Evolutionary conservation across 1,140 invertebrate species (phyloP), one percentile per base, ranked within the genome.

Genomic region (Argopecten irradians): DNA sequence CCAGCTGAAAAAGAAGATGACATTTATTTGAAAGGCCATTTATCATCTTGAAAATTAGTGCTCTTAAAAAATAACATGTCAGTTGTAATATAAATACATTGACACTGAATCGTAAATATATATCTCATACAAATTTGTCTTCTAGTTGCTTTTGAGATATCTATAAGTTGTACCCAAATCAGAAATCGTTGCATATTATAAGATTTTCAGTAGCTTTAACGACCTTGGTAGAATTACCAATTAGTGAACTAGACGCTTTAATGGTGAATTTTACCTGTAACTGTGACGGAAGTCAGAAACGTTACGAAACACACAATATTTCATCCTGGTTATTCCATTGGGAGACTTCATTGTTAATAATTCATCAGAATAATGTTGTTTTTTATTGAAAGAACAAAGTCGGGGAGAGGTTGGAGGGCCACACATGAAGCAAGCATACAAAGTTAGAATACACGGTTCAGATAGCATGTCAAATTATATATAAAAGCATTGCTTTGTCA

Each of bases 1-100:
- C 55, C 55, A 28, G 55, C n/a, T 71, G 55, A 71, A 71, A 71
- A 71, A 28, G 55, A 7, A 71, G 55, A 71, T 71, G 55, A 71
- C 55, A 71, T 71, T 71, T 16, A 71, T 71, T 71, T 71, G 55
- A 71, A 71, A 71, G 55, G 55, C 55, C 55, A 71, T 71, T 71
- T n/a, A 71, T 71, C 55, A 71, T 71, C 28, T 71, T 71, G 55
- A 71, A 71, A 71, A 71, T 71, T 71, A 71, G 55, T 28, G 8
- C 55, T 71, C 22, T 71, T 28, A 71, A 71, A 71, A 71, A 11
- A n/a, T n/a, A n/a, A 71, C n/a, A 71, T 71, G n/a, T 71, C 22
- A 71, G 55, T 1, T 28, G 55, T n/a, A 71, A 28, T 71, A 71
- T n/a, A 71, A 71, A 46, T 16, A 71, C 55, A 71, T n/a, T 22